Evolutionary conservation across 2,888 invertebrate species (phyloP).

Genomic region (Deilephila elpenor): DNA sequence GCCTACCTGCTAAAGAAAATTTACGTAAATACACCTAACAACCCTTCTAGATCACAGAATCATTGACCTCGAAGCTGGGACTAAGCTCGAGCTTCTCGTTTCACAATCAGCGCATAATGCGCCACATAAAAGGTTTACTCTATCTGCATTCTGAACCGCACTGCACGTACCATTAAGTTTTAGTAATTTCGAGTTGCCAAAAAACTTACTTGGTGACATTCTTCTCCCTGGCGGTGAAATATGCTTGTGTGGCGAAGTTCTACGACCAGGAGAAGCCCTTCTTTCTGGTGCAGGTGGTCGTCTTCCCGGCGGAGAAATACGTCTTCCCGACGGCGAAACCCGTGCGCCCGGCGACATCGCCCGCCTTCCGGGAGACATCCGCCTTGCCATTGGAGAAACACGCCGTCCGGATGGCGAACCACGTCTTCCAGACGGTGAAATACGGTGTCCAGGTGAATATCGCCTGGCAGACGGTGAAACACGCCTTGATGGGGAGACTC

Average conservation of each 20-base stretch:
- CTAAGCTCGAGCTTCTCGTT: no score
- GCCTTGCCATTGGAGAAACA: constrained; percentile 33
- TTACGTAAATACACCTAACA: not conserved
- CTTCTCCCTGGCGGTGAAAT: not conserved
- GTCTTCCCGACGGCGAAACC: constrained; percentile 38
- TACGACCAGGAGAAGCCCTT: constrained; percentile 43
- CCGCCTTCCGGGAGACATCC: constrained; percentile 1
- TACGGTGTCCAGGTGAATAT: constrained; percentile 41
- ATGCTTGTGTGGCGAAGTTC: constrained; percentile 38
- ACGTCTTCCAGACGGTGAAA: constrained; percentile 37
- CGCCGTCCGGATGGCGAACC: constrained; percentile 41
- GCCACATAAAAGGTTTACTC: no score
- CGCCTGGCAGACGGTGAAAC: constrained; percentile 36
- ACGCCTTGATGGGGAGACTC: constrained; percentile 25
- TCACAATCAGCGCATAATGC: no score
- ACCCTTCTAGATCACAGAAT: no score
- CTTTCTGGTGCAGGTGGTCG: constrained; percentile 40
- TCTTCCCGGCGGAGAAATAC: constrained; percentile 41
- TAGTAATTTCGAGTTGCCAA: no score
- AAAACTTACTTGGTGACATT: constrained; percentile 11
- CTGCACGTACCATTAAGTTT: no score
- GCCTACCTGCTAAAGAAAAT: not conserved
- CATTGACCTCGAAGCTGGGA: no score
- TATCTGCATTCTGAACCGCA: no score
- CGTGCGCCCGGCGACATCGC: not conserved